These are phyloP conservation scores for Machimus atricapillus DNA, from an alignment of 2,888 invertebrate species.

Conservation along the genomic window DNA sequence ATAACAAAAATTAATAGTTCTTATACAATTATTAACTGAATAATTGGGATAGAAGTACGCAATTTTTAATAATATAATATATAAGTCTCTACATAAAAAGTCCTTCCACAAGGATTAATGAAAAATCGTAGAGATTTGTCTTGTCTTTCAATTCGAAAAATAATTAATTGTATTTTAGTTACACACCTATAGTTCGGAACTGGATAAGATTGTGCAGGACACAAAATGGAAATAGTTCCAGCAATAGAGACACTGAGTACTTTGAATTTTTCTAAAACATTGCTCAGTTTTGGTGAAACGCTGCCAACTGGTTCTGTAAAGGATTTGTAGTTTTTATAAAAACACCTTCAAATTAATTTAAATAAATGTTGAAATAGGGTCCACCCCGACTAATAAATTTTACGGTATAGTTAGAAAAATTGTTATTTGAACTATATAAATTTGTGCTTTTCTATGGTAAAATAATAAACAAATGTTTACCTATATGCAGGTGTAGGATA, in stretches of 20 bases:
- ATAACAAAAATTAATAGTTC: not conserved
- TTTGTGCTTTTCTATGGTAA: conserved; percentile 45
- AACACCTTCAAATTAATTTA: not conserved
- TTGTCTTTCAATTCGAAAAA: not conserved
- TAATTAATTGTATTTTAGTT: not conserved
- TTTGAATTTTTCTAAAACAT: conserved; percentile 57
- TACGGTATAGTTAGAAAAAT: not conserved
- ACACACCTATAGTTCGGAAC: conserved; percentile 74
- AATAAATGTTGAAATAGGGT: not conserved
- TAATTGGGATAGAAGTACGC: conserved; percentile 32
- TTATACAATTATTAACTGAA: not conserved
- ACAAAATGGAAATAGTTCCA: conserved; percentile 69
- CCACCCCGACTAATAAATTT: not conserved
- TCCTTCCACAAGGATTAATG: no score
- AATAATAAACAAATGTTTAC: conserved; percentile 60
- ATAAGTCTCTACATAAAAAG: no score
- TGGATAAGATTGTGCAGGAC: conserved; percentile 79
- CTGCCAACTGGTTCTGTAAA: conserved; percentile 63
- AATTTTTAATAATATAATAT: not conserved
- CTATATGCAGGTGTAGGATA: conserved; percentile 78
- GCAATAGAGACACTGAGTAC: conserved; percentile 56
- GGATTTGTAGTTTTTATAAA: conserved; percentile 54
- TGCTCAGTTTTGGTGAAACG: conserved; percentile 67
- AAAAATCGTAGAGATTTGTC: no score
- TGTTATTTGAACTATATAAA: not conserved